Evolutionary conservation across 2,797 vertebrate genomes (phyloP).

Genomic region (Oryzias dopingdopingensis): DNA sequence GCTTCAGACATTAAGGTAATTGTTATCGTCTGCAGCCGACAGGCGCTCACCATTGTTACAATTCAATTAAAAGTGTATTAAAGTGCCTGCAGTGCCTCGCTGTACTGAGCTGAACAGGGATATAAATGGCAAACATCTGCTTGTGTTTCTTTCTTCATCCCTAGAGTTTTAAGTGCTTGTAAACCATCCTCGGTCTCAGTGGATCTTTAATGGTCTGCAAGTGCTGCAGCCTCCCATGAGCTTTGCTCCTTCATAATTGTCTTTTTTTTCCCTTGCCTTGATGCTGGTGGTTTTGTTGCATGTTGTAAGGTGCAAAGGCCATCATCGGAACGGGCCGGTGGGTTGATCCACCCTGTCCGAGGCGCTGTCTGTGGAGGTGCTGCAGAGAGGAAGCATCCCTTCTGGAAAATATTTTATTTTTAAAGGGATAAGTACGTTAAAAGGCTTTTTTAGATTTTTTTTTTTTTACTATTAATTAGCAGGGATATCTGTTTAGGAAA

Average conservation of each 20-base stretch:
- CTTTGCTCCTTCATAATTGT: constrained; percentile 40
- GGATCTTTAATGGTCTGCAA: constrained; percentile 68
- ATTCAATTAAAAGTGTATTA: constrained; percentile 56
- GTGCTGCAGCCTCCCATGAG: constrained; percentile 49
- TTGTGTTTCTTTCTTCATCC: constrained; percentile 19
- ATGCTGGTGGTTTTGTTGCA: constrained; percentile 35
- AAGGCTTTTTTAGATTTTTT: too few relatives aligned
- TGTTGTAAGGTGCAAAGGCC: constrained; percentile 38
- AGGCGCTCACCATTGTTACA: constrained; percentile 29
- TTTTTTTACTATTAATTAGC: too few relatives aligned
- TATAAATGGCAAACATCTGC: constrained; percentile 4
- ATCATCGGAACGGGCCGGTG: constrained; percentile 4
- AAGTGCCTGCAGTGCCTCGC: constrained; percentile 49
- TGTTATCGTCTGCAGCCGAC: constrained; percentile 25
- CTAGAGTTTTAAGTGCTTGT: constrained; percentile 46
- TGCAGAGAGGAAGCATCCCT: too few relatives aligned
- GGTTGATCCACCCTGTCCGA: too few relatives aligned
- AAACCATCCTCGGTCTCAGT: constrained; percentile 57
- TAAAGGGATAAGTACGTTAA: too few relatives aligned
- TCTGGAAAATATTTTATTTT: too few relatives aligned
- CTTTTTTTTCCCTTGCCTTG: constrained; percentile 25
- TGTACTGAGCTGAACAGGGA: constrained; percentile 27
- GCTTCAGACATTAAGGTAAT: not conserved
- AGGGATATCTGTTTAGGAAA: too few relatives aligned
- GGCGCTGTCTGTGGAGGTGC: too few relatives aligned